These are phyloP conservation scores for Hoplostethus mediterraneus DNA, from an alignment of 2,797 vertebrate species.

Conservation along the genomic window DNA sequence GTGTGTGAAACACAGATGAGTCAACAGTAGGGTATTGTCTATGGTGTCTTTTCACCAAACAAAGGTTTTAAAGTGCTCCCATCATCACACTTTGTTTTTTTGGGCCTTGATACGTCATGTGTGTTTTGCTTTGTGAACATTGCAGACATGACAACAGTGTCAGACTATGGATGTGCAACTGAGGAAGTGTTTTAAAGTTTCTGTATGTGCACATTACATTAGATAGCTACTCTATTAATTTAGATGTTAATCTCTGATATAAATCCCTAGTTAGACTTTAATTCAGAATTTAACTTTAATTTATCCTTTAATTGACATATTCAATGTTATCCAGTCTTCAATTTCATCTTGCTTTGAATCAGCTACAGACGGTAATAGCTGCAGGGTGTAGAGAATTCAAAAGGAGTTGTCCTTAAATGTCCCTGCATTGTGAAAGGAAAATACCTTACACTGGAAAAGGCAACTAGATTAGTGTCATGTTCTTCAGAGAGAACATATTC, in stretches of 20 bases:
- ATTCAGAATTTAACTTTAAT: no score
- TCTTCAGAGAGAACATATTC: no score
- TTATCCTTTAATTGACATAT: background rate
- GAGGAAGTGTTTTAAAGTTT: background rate
- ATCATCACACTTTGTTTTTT: background rate
- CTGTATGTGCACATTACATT: background rate
- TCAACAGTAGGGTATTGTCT: background rate
- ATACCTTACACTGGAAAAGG: background rate
- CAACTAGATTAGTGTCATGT: no score
- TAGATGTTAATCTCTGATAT: background rate
- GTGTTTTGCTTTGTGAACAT: no score
- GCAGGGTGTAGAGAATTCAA: background rate
- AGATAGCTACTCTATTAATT: background rate
- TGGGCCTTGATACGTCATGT: no score
- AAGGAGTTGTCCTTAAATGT: background rate
- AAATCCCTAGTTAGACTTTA: background rate
- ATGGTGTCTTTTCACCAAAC: constrained; percentile 1
- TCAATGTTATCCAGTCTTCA: background rate
- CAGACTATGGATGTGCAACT: no score
- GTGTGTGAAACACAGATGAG: background rate
- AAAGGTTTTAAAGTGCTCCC: background rate
- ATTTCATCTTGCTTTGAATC: background rate
- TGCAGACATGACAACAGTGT: no score
- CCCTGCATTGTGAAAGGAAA: background rate
- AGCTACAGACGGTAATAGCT: background rate